phyloP scores from a whole-genome alignment of 1,140 invertebrate genomes.

The Leucophenga varia region DNA sequence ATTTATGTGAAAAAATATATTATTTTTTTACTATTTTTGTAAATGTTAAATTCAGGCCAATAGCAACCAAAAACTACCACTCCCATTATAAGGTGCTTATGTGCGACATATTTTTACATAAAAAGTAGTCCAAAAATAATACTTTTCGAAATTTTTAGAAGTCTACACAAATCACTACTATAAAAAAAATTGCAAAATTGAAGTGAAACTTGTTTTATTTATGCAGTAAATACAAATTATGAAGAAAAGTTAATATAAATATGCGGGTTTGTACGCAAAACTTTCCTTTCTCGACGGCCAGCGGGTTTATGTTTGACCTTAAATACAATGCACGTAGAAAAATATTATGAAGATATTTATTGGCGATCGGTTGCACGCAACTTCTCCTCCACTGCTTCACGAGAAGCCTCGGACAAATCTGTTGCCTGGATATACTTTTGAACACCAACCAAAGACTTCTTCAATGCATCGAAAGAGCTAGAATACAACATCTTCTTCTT shows the following conservation, averaged over 20 bases:
- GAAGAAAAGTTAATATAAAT: slow-evolving; percentile 53
- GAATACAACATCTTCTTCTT: slow-evolving; percentile 99
- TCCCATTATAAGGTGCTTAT: too few relatives aligned
- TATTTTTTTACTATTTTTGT: too few relatives aligned
- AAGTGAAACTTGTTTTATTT: slow-evolving; percentile 53
- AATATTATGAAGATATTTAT: slow-evolving; percentile 59
- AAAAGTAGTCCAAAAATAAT: too few relatives aligned
- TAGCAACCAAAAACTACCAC: too few relatives aligned
- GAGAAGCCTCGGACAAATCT: slow-evolving; percentile 86
- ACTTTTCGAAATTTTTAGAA: too few relatives aligned
- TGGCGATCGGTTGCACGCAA: slow-evolving; percentile 89
- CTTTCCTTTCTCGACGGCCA: slow-evolving; percentile 17
- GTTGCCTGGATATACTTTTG: slow-evolving; percentile 97
- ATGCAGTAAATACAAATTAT: slow-evolving; percentile 54
- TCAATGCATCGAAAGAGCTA: slow-evolving; percentile 92
- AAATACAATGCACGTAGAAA: slow-evolving; percentile 43
- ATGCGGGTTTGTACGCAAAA: slow-evolving; percentile 45
- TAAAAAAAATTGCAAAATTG: too few relatives aligned
- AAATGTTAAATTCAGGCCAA: too few relatives aligned
- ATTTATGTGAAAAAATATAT: too few relatives aligned
- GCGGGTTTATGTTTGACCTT: slow-evolving; percentile 40
- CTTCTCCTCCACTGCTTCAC: slow-evolving; percentile 89
- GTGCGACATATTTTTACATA: too few relatives aligned
- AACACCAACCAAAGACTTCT: slow-evolving; percentile 92
- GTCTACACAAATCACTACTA: too few relatives aligned